Percentiles rank a stretch among this genome's conserved stretches.
phyloP scores from a whole-genome alignment of 2,888 invertebrate genomes.

The Sphinx pinastri region DNA sequence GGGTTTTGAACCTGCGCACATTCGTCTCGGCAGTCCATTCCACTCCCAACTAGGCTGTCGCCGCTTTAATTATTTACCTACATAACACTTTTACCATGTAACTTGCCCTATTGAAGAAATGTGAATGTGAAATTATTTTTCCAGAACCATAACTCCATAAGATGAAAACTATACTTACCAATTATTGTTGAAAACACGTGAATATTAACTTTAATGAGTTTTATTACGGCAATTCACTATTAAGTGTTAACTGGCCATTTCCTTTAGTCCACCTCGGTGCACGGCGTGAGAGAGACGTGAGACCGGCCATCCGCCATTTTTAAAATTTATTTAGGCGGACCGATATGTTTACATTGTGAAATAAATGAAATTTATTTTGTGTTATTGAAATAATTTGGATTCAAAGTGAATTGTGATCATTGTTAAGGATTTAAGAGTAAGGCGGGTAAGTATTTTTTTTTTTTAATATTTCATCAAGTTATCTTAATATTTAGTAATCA shows the following conservation, averaged over 20 bases:
- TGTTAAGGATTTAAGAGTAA: constrained; percentile 8
- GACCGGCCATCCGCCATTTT: constrained; percentile 47
- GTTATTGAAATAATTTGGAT: neutral
- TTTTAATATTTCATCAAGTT: neutral
- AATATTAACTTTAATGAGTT: constrained; percentile 31
- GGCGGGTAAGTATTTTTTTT: constrained; percentile 18
- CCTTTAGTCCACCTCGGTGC: constrained; percentile 62
- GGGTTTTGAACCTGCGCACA: too few relatives aligned
- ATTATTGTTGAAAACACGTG: neutral
- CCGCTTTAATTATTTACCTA: too few relatives aligned
- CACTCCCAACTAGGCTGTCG: too few relatives aligned
- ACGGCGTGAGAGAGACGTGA: constrained; percentile 62
- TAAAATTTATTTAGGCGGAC: constrained; percentile 11
- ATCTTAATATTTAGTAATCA: too few relatives aligned
- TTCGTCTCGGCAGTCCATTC: too few relatives aligned
- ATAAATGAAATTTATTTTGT: neutral
- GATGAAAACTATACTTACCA: neutral
- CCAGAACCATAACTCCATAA: neutral
- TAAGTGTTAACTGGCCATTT: constrained; percentile 31
- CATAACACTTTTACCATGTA: too few relatives aligned
- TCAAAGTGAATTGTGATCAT: constrained; percentile 1
- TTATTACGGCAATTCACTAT: constrained; percentile 35
- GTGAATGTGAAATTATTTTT: neutral
- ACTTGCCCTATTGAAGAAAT: neutral
- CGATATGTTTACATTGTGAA: neutral